Evolutionary conservation across 2,888 invertebrate genomes (phyloP), one percentile per base, ranked within the genome.

Genomic region (Drepanosiphum platanoidis): DNA sequence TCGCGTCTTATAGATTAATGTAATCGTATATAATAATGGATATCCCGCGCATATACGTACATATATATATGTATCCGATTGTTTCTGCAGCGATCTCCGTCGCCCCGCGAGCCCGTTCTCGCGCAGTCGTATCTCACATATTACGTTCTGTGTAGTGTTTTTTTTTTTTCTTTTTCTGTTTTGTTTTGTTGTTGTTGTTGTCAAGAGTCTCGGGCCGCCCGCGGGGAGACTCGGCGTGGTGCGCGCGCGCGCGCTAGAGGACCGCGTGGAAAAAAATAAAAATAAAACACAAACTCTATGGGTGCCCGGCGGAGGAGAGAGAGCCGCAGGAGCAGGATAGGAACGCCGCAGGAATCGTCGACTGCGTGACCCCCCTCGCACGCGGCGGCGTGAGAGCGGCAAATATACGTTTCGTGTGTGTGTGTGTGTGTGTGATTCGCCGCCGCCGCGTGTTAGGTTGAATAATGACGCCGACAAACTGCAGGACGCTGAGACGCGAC

Each of bases 361-460:
- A 22, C 39, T 15, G 61, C 61, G 8, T 27, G 80, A 81, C 81
- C 81, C 81, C n/a, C 79, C 81, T 39, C 52, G 81, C 66, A 66
- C 79, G 64, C 71, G 39, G 18, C 32, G 78, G 68, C 39, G 80
- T 36, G 80, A 80, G 80, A 80, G 46, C 46, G 42, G 79, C 34
- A 18, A 64, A 64, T 34, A 15, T 32, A 11, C 30, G 32, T 42
- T 42, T 70, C n/a, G 39, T 39, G 71, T 71, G 39, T 3, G 36
- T 36, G 46, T 71, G 81, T 61, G 30, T 39, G n/a, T 42, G 46
- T 7, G 39, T 27, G 3, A 32, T 13, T 22, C 32, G 13, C 1
- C 39, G 42, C 61, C 32, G 72, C 68, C 52, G 66, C 80, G 83
- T 83, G 83, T 83, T 75, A 83, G 36, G 74, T 83, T 83, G 83